Evolutionary conservation across 2,113 vertebrate genomes (phyloP).

Genomic region (Sarotherodon lohbergeri): DNA sequence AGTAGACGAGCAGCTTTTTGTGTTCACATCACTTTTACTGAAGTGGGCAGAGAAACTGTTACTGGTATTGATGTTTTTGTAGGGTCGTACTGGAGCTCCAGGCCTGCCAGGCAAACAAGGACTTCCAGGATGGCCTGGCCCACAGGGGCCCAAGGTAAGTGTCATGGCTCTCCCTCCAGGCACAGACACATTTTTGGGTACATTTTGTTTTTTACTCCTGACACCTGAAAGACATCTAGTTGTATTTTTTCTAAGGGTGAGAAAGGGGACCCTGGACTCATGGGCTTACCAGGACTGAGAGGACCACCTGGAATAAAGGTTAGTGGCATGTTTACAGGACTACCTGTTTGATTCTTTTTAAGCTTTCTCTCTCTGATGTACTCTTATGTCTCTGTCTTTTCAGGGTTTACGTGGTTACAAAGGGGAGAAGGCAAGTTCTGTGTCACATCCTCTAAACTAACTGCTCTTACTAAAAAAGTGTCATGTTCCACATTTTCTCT

Average conservation of each 20-base stretch:
- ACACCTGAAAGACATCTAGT: not conserved
- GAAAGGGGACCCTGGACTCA: conserved; percentile 89
- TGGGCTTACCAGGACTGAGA: conserved; percentile 87
- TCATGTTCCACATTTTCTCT: not conserved
- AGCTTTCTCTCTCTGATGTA: not conserved
- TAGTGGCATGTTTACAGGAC: not conserved
- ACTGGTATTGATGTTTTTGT: not conserved
- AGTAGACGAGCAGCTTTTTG: not conserved
- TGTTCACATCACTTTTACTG: not conserved
- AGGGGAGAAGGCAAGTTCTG: conserved; percentile 51
- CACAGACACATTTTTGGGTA: not conserved
- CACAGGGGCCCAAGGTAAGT: conserved; percentile 79
- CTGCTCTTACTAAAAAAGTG: not conserved
- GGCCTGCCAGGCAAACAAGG: conserved; percentile 88
- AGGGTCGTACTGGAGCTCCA: conserved; percentile 87
- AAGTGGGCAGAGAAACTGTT: not conserved
- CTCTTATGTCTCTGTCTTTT: not conserved
- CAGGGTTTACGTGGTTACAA: conserved; percentile 64
- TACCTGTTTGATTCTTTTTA: not conserved
- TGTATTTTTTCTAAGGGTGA: conserved; percentile 76
- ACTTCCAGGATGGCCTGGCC: conserved; percentile 79
- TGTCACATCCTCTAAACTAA: not conserved
- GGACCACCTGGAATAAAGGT: conserved; percentile 92
- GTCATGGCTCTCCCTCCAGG: not conserved
- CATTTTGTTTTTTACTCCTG: not conserved